Evolutionary conservation across 1,140 invertebrate genomes (phyloP), one percentile per base, ranked within the genome.

Genomic region (Brevipalpus yothersi): DNA sequence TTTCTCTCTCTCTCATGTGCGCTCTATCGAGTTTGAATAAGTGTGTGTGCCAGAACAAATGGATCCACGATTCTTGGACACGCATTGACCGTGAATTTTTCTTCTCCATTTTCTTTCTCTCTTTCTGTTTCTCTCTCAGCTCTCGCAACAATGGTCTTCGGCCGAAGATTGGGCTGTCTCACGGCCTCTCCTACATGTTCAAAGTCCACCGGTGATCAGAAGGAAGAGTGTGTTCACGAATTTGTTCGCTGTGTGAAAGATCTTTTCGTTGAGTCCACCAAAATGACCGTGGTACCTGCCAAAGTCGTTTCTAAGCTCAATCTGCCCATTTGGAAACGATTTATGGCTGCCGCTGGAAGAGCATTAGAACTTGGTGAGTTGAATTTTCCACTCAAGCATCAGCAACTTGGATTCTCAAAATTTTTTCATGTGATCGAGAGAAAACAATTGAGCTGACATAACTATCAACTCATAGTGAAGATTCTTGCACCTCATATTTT

Each of bases 261-360:
- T 60, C 80, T 90, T 53, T 88, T 89, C 69, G 68, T 78, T 63
- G 78, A 80, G 21, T 82, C 80, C 58, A 77, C 79, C 1, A 75
- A 75, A 56, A 70, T 91, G 60, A 78, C 80, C 58, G 71, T 79
- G 12, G 65, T 86, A 17, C 81, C 85, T 4, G 73, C 80, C 1
- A 72, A 74, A 53, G 67, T 81, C 41, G 83, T 82, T 12, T 75
- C 77, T 62, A 71, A 71, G 51, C 67, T 82, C 1, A 76, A 76
- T 60, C 67, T 86, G 42, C 76, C 78, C 9, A 73, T 76, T 15
- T 91, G 86, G 86, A 75, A 66, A 60, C 73, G 79, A 59, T 90
- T 90, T 66, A 79, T 79, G 21, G 66, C 71, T 11, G 74, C 77
- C 53, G 80, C 82, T 0, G 76, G 80, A 53, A 67, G 71, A n/a